Evolutionary conservation across 2,797 vertebrate species (phyloP).

Genomic region (Micropoecilia bifurca): DNA sequence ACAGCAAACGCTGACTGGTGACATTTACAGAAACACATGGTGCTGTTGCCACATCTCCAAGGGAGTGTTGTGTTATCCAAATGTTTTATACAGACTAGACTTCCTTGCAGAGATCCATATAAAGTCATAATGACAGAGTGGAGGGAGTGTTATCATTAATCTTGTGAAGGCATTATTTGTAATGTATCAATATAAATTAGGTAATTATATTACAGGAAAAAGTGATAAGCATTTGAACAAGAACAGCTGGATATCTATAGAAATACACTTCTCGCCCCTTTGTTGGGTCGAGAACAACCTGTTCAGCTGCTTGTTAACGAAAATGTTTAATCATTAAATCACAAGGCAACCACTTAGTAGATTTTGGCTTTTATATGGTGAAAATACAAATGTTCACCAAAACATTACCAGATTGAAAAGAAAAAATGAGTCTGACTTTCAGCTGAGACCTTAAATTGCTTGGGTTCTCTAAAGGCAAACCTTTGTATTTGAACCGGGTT

Average conservation of each 20-base stretch:
- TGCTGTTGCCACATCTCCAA: conserved; percentile 31
- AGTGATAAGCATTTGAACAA: not conserved
- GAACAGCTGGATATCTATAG: not conserved
- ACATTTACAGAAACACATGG: conserved; percentile 53
- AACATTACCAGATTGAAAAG: not conserved
- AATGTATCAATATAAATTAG: not conserved
- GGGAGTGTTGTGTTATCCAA: conserved; percentile 49
- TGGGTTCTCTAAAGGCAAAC: not conserved
- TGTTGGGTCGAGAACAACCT: not conserved
- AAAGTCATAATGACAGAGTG: conserved; percentile 13
- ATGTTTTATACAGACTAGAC: conserved; percentile 55
- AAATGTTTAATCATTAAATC: not conserved
- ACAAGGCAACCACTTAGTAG: not conserved
- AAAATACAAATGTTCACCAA: not conserved
- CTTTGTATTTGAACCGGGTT: not conserved
- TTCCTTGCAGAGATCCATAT: conserved; percentile 20
- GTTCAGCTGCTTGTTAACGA: not conserved
- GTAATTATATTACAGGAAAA: not conserved
- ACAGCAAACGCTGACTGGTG: conserved; percentile 60
- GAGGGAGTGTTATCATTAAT: not conserved
- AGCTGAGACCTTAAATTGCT: not conserved
- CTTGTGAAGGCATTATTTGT: not conserved
- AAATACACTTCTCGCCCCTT: not conserved
- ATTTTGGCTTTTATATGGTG: not conserved
- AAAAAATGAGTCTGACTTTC: not conserved